Percentiles rank a stretch among this genome's conserved stretches.
phyloP scores from a whole-genome alignment of 2,888 invertebrate species.

The Sicus ferrugineus region DNA sequence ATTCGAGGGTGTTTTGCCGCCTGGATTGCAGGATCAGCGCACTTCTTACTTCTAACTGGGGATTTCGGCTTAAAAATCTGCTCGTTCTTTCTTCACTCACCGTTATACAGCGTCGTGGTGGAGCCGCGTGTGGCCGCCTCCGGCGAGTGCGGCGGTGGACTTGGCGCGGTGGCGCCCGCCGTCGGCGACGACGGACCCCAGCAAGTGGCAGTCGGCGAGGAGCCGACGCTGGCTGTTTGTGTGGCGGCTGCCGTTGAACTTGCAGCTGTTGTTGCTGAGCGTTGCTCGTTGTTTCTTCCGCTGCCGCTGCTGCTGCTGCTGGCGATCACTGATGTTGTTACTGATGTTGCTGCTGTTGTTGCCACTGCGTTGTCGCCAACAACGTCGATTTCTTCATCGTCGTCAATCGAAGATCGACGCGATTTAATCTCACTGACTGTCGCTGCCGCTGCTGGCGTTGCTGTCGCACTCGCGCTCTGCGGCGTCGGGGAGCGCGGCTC shows the following conservation, averaged over 20 bases:
- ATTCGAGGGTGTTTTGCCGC: too few relatives aligned
- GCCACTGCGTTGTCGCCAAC: slow-evolving; percentile 71
- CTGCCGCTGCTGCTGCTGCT: slow-evolving; percentile 50
- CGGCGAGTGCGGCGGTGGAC: slow-evolving; percentile 74
- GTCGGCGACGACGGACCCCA: slow-evolving; percentile 81
- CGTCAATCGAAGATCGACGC: slow-evolving; percentile 67
- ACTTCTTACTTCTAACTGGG: too few relatives aligned
- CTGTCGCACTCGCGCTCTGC: slow-evolving; percentile 45
- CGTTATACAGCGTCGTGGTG: slow-evolving; percentile 77
- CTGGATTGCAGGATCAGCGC: too few relatives aligned
- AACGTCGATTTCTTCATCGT: slow-evolving; percentile 86
- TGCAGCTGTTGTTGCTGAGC: slow-evolving; percentile 58
- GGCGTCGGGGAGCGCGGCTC: slow-evolving; percentile 36
- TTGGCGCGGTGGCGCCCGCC: slow-evolving; percentile 78
- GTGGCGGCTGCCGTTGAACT: slow-evolving; percentile 42
- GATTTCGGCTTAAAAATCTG: too few relatives aligned
- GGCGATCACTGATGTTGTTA: slow-evolving; percentile 37
- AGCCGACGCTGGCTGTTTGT: slow-evolving; percentile 37
- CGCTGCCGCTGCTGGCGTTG: slow-evolving; percentile 45
- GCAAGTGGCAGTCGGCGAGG: slow-evolving; percentile 66
- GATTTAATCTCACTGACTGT: slow-evolving; percentile 61
- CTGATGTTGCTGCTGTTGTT: slow-evolving; percentile 32
- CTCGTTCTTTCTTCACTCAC: slow-evolving; percentile 66
- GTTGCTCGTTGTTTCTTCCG: slow-evolving; percentile 68
- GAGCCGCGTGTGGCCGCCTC: slow-evolving; percentile 72